Conservation (phyloP, 2,113 vertebrate genomes). For the Aegithalos caudatus region DNA sequence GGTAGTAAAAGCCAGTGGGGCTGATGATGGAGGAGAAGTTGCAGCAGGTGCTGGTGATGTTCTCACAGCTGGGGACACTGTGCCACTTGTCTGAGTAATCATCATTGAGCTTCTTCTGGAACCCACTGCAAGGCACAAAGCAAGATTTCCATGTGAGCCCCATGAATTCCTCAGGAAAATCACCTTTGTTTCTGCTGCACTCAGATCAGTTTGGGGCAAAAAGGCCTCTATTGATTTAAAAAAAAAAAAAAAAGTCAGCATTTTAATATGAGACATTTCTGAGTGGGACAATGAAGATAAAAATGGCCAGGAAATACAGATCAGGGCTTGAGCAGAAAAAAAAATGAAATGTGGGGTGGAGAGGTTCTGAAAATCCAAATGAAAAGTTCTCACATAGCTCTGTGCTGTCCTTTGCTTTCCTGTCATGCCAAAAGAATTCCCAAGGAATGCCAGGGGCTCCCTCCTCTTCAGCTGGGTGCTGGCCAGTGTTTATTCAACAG, state of each 20-base stretch:
- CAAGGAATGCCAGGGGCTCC: not conserved
- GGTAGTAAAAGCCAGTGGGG: not conserved
- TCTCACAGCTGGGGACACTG: conserved; percentile 25
- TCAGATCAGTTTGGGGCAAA: not conserved
- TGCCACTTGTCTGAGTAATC: conserved; percentile 27
- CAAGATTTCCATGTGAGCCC: not conserved
- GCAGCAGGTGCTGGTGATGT: conserved; percentile 22
- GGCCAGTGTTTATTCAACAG: not conserved
- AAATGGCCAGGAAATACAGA: not conserved
- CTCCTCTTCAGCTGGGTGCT: not conserved
- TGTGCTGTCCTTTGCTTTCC: not conserved
- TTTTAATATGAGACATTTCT: not conserved
- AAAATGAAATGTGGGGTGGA: no score
- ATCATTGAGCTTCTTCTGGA: not conserved
- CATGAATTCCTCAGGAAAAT: not conserved
- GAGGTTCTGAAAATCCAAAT: not conserved
- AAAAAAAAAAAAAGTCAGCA: no score
- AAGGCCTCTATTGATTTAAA: not conserved
- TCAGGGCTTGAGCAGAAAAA: not conserved
- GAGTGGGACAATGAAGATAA: not conserved
- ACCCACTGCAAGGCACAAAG: conserved; percentile 44
- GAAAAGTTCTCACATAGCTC: not conserved
- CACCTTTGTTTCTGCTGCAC: rapidly evolving
- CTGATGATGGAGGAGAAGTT: not conserved
- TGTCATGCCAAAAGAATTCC: not conserved